A percentile compares a stretch with the other conserved stretches of the same genome.
Evolutionary conservation across 2,888 invertebrate species (phyloP).

Genomic region (Melieria picta): DNA sequence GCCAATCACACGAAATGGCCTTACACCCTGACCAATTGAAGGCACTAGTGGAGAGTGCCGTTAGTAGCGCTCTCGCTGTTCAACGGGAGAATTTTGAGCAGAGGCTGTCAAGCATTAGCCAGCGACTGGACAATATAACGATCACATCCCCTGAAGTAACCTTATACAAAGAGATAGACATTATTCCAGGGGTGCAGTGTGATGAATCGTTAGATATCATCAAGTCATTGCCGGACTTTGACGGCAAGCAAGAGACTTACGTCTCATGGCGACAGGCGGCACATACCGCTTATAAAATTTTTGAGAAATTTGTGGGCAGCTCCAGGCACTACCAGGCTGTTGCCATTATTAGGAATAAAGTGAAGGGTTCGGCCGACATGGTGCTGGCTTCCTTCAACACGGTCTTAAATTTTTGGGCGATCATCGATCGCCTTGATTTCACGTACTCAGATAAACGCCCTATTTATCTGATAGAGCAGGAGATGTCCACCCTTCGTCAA

Average conservation of each 20-base stretch:
- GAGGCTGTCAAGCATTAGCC: constrained; percentile 5
- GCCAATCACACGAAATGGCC: background rate
- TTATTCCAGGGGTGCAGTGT: constrained; percentile 1
- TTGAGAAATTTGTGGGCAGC: constrained; percentile 28
- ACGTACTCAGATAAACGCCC: constrained; percentile 33
- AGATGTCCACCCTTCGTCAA: constrained; percentile 26
- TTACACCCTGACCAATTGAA: constrained; percentile 26
- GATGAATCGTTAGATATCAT: constrained; percentile 18
- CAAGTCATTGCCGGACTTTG: constrained; percentile 17
- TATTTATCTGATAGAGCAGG: constrained; percentile 33
- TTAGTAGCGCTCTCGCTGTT: constrained; percentile 26
- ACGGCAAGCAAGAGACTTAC: constrained; percentile 12
- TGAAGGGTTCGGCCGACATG: constrained; percentile 31
- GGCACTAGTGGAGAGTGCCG: constrained; percentile 22
- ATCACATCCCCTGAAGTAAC: constrained; percentile 2
- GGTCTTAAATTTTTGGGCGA: constrained; percentile 35
- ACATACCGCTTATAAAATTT: constrained; percentile 29
- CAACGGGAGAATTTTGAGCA: constrained; percentile 19
- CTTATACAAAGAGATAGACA: constrained; percentile 7
- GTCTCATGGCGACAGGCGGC: constrained; percentile 37
- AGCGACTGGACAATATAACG: background rate
- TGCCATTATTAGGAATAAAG: constrained; percentile 36
- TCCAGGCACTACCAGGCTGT: constrained; percentile 33
- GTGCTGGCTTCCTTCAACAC: constrained; percentile 33
- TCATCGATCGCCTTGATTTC: constrained; percentile 36